phyloP scores from a whole-genome alignment of 2,888 invertebrate species.

The Chymomyza caudatula region DNA sequence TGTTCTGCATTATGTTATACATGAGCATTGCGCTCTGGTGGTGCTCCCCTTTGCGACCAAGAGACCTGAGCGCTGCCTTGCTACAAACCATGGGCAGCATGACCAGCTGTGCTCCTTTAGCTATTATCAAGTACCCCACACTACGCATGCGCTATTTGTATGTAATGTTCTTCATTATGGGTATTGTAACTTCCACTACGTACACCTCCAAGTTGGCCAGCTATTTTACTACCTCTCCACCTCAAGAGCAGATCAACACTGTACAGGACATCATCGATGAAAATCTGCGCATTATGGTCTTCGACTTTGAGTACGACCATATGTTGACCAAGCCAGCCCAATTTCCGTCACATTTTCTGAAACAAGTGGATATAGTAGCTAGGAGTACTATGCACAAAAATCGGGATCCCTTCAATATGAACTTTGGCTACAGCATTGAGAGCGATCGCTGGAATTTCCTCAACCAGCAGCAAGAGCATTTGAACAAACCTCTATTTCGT shows the following conservation, averaged over 20 bases:
- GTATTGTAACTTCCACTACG: slow-evolving; percentile 44
- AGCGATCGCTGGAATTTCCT: slow-evolving; percentile 55
- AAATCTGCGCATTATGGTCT: slow-evolving; percentile 40
- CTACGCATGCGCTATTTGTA: slow-evolving; percentile 39
- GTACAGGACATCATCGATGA: slow-evolving; percentile 39
- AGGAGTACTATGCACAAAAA: slow-evolving; percentile 7
- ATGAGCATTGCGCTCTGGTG: slow-evolving; percentile 38
- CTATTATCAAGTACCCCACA: slow-evolving; percentile 14
- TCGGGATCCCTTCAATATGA: slow-evolving; percentile 41
- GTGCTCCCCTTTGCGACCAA: slow-evolving; percentile 22
- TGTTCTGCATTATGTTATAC: slow-evolving; percentile 30
- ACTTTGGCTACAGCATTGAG: slow-evolving; percentile 45
- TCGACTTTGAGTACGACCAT: slow-evolving; percentile 31
- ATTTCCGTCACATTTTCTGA: slow-evolving; percentile 24
- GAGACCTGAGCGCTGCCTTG: slow-evolving; percentile 30
- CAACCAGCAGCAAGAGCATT: slow-evolving; percentile 38
- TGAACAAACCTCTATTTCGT: slow-evolving; percentile 47
- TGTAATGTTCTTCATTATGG: slow-evolving; percentile 37
- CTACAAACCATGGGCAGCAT: slow-evolving; percentile 40
- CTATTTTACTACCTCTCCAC: slow-evolving; percentile 37
- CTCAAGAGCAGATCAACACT: slow-evolving; percentile 40
- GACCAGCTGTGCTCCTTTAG: slow-evolving; percentile 15
- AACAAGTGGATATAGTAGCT: slow-evolving; percentile 23
- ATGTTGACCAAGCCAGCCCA: slow-evolving; percentile 4
- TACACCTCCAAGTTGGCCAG: slow-evolving; percentile 47